phyloP scores from a whole-genome alignment of 2,888 invertebrate species.

The Acrobasis repandana region DNA sequence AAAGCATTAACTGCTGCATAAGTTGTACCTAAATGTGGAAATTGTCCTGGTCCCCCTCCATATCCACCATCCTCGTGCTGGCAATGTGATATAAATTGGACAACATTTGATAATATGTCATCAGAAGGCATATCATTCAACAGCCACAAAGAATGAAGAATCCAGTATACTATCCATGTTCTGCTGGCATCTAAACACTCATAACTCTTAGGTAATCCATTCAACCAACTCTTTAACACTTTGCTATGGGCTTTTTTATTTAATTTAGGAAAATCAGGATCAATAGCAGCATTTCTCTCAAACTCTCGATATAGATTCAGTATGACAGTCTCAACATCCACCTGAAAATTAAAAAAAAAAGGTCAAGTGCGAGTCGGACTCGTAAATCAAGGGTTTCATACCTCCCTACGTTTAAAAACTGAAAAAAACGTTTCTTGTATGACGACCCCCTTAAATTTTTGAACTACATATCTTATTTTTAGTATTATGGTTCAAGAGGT shows the following conservation, averaged over 20 bases:
- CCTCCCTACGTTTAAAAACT: too few relatives aligned
- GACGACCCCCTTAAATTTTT: too few relatives aligned
- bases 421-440: too few relatives aligned
- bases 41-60: conserved; percentile 96
- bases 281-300: conserved; percentile 68
- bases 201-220: conserved; percentile 86
- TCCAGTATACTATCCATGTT: conserved; percentile 99
- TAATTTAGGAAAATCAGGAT: conserved; percentile 83
- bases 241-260: conserved; percentile 85
- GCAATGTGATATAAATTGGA: conserved; percentile 81
- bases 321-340: conserved; percentile 65
- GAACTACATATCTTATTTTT: too few relatives aligned
- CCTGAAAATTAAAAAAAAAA: conserved; percentile 52
- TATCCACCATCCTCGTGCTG: conserved; percentile 93
- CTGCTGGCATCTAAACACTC: conserved; percentile 96
- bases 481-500: too few relatives aligned
- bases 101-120: conserved; percentile 62
- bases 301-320: conserved; percentile 66
- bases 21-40: conserved; percentile 97
- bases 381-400: too few relatives aligned
- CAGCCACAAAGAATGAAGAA: conserved; percentile 93
- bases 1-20: conserved; percentile 98
- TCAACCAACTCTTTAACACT: conserved; percentile 87
- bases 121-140: conserved; percentile 74
- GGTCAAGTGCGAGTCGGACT: too few relatives aligned